Evolutionary conservation across 2,113 vertebrate genomes (phyloP).

Genomic region (Otolemur garnettii): DNA sequence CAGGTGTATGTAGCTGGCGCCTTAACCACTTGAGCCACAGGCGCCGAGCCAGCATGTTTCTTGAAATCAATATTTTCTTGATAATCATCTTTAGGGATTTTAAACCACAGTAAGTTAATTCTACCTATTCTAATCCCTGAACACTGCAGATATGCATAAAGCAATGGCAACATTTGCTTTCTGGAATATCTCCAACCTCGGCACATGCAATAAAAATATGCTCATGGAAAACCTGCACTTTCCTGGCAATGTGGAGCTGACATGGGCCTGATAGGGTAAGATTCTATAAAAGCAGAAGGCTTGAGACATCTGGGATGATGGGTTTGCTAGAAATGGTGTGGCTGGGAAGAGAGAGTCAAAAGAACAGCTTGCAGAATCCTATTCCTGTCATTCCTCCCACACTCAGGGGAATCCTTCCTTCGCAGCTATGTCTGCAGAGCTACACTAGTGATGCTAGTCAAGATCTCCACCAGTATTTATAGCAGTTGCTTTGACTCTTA

Average conservation of each 20-base stretch:
- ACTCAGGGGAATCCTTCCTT: background rate
- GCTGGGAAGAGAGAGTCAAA: background rate
- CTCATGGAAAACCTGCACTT: background rate
- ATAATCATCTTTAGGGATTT: constrained; percentile 40
- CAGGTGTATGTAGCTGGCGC: too few species aligned
- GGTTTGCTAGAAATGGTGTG: constrained; percentile 1
- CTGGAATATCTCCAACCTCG: background rate
- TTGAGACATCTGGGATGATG: background rate
- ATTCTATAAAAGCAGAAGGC: background rate
- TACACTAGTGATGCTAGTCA: background rate
- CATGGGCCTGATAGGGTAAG: background rate
- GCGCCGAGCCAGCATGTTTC: background rate
- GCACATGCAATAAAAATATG: background rate
- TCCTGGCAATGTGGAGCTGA: background rate
- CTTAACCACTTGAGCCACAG: too few species aligned
- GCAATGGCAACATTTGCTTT: background rate
- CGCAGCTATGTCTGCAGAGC: constrained; percentile 24
- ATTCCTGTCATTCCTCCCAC: background rate
- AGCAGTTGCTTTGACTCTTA: constrained; percentile 55
- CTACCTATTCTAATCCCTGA: background rate
- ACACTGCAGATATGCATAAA: background rate
- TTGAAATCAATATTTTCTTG: background rate
- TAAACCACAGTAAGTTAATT: background rate
- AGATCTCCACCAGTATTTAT: constrained; percentile 33
- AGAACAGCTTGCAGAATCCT: constrained; percentile 13